Percentiles rank a stretch among this genome's conserved stretches.
These are phyloP conservation scores for Lucilia sericata DNA, from an alignment of 1,140 invertebrate genomes.

Conservation along the genomic window DNA sequence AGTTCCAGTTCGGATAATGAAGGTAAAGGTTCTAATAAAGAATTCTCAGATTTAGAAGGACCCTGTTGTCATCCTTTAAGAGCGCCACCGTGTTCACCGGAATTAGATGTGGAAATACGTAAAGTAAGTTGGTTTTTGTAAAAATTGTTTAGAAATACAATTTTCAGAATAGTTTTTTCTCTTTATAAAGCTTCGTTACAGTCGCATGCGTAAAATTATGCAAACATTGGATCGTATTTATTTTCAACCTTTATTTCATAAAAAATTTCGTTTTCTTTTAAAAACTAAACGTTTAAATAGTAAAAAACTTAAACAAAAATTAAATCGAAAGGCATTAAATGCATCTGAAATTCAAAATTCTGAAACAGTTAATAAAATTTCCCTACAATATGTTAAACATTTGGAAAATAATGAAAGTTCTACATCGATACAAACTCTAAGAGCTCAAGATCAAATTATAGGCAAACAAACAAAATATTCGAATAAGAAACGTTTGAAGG, in stretches of 20 bases:
- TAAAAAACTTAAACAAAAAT: background rate
- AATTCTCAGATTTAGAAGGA: conserved; percentile 63
- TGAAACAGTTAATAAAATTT: background rate
- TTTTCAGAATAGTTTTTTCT: too few species aligned
- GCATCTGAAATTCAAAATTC: background rate
- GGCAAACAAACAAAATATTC: background rate
- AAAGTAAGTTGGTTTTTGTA: conserved; percentile 54
- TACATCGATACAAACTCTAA: background rate
- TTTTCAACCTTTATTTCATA: conserved; percentile 61
- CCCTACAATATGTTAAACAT: conserved; percentile 52
- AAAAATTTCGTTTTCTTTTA: conserved; percentile 58
- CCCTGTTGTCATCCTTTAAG: conserved; percentile 64
- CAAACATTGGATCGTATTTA: conserved; percentile 63
- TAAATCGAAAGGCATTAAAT: too few species aligned
- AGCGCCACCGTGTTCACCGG: conserved; percentile 73
- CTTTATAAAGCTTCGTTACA: conserved; percentile 41
- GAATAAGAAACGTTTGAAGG: conserved; percentile 14
- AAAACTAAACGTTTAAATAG: conserved; percentile 48
- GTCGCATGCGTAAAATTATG: conserved; percentile 64
- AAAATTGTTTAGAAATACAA: background rate
- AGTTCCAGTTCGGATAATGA: conserved; percentile 73
- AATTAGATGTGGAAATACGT: conserved; percentile 60
- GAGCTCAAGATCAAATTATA: background rate
- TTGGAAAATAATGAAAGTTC: too few species aligned
- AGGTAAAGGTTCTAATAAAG: conserved; percentile 60